Conservation (phyloP, 2,888 invertebrate species). For the Caenorhabditis sulstoni region DNA sequence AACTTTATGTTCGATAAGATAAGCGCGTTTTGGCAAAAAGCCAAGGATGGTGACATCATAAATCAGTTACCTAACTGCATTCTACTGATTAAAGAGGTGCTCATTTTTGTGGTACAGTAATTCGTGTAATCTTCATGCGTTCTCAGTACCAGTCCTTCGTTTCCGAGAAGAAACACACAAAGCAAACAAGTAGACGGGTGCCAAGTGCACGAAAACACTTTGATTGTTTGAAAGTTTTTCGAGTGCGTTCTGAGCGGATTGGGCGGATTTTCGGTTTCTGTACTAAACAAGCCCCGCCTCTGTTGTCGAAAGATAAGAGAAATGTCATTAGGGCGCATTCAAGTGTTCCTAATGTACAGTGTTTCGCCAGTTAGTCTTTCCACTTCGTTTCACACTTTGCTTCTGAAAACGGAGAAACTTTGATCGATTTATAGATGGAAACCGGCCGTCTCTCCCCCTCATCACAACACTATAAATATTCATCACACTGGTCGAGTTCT, state of each 20-base stretch:
- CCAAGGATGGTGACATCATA: slow-evolving; percentile 15
- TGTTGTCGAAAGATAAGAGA: slow-evolving; percentile 18
- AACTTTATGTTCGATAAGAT: neutral
- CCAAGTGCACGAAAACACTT: slow-evolving; percentile 26
- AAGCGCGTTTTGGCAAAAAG: slow-evolving; percentile 6
- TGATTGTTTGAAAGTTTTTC: slow-evolving; percentile 20
- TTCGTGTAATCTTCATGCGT: too few species aligned
- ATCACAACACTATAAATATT: slow-evolving; percentile 16
- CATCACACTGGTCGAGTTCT: slow-evolving; percentile 1
- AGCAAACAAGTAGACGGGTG: slow-evolving; percentile 1
- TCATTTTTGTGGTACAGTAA: too few species aligned
- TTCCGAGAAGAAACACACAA: neutral
- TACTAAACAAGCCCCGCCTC: slow-evolving; percentile 22
- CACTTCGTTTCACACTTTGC: neutral
- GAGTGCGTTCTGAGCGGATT: slow-evolving; percentile 1
- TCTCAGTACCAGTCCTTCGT: too few species aligned
- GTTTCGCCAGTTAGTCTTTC: neutral
- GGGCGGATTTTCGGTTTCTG: slow-evolving; percentile 5
- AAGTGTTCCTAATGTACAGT: slow-evolving; percentile 40
- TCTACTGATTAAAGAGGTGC: too few species aligned
- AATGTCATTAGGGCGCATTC: slow-evolving; percentile 20
- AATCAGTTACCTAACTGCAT: neutral
- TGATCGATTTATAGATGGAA: slow-evolving; percentile 32
- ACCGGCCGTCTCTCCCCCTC: slow-evolving; percentile 18
- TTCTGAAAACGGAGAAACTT: slow-evolving; percentile 12